Percentiles rank a stretch among this genome's conserved stretches.
Evolutionary conservation across 2,797 vertebrate genomes (phyloP).

Genomic region (Darevskia mixta): DNA sequence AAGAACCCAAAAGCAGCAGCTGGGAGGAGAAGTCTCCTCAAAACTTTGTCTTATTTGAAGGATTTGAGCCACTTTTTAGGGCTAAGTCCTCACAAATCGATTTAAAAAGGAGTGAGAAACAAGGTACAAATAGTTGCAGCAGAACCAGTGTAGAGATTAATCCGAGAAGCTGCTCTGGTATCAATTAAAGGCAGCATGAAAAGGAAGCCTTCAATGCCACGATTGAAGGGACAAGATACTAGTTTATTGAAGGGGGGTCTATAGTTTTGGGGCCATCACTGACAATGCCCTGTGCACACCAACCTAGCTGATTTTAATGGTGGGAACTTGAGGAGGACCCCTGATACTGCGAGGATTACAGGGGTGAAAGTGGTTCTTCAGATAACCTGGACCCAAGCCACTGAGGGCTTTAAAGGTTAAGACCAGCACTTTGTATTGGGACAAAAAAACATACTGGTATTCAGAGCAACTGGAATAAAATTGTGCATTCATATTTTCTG

Average conservation of each 20-base stretch:
- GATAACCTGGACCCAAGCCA: neutral
- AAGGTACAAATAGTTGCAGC: neutral
- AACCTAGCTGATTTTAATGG: neutral
- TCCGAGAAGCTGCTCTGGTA: neutral
- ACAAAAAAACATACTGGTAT: neutral
- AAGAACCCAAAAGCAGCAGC: neutral
- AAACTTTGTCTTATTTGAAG: neutral
- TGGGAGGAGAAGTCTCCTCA: neutral
- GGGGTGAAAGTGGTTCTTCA: neutral
- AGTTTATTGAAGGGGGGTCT: neutral
- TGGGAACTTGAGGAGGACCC: neutral
- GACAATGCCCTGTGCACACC: neutral
- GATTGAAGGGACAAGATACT: neutral
- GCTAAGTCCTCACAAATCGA: neutral
- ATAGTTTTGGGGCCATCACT: neutral
- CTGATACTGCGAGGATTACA: neutral
- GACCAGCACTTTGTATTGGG: neutral
- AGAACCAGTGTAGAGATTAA: neutral
- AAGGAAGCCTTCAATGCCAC: neutral
- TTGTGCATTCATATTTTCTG: neutral
- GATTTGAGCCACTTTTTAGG: neutral
- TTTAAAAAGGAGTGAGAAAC: neutral
- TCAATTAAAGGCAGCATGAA: neutral
- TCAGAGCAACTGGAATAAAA: neutral
- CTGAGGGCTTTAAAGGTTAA: neutral